phyloP scores from a whole-genome alignment of 2,797 vertebrate species.

The Carcharodon carcharias region DNA sequence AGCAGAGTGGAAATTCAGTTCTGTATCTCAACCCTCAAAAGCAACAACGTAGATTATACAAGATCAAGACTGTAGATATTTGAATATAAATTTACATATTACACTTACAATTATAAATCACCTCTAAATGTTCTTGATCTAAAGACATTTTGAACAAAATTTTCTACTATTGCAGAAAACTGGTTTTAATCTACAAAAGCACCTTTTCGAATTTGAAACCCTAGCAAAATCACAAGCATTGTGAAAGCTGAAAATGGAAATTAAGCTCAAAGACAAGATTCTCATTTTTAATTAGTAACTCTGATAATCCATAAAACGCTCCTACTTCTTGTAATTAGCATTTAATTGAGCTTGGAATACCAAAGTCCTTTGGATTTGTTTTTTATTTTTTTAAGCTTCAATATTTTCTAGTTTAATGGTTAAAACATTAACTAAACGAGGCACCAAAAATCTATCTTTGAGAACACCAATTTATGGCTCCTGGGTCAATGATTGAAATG shows the following conservation, averaged over 20 bases:
- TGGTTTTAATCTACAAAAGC: neutral
- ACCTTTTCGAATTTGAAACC: neutral
- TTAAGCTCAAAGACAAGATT: neutral
- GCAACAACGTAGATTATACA: neutral
- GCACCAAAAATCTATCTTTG: neutral
- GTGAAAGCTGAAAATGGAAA: neutral
- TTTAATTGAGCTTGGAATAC: neutral
- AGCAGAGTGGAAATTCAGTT: neutral
- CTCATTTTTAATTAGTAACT: constrained; percentile 6
- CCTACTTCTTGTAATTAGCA: neutral
- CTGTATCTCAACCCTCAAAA: neutral
- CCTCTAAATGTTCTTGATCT: neutral
- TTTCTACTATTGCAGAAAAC: neutral
- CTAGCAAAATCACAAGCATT: neutral
- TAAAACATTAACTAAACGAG: neutral
- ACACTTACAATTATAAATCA: neutral
- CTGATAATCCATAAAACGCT: neutral
- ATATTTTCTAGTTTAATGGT: neutral
- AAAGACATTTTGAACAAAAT: neutral
- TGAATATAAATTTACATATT: neutral
- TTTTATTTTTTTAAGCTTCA: neutral
- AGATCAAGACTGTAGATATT: neutral
- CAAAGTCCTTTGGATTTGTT: neutral
- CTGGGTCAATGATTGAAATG: neutral
- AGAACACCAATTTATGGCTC: neutral